Percentiles rank a stretch among this genome's conserved stretches.
phyloP scores from a whole-genome alignment of 1,140 invertebrate genomes.

The Caerostris extrusa region DNA sequence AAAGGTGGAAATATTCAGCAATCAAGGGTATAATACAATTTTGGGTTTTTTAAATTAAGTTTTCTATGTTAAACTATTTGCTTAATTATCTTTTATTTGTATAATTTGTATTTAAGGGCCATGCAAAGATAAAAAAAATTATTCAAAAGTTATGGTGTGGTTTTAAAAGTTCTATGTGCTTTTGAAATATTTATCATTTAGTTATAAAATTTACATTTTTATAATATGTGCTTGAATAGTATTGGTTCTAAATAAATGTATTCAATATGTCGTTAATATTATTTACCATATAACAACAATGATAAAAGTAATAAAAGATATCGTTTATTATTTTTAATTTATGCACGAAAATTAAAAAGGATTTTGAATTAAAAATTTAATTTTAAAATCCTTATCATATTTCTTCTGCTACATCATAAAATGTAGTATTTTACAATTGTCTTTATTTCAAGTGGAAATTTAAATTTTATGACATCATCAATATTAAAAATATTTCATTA shows the following conservation, averaged over 20 bases:
- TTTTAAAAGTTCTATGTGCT: neutral
- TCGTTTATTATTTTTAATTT: no score
- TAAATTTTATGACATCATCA: no score
- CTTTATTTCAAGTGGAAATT: no score
- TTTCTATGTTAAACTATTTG: neutral
- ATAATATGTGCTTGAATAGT: neutral
- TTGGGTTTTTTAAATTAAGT: neutral
- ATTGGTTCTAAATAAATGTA: neutral
- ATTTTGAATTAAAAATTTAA: no score
- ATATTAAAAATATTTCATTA: no score
- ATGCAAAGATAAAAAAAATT: neutral
- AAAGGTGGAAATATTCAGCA: constrained; percentile 23
- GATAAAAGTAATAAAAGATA: no score
- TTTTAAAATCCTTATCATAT: no score
- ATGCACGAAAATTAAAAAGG: no score
- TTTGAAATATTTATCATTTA: neutral
- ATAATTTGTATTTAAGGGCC: constrained; percentile 12
- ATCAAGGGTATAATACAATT: constrained; percentile 27
- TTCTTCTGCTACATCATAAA: no score
- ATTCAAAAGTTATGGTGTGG: neutral
- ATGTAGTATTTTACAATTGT: no score
- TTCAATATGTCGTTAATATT: no score
- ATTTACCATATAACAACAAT: no score
- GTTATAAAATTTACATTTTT: neutral
- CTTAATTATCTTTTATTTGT: neutral